A percentile compares a stretch with the other conserved stretches of the same genome.
Evolutionary conservation across 2,888 invertebrate species (phyloP).

Genomic region (Pardosa pseudoannulata): DNA sequence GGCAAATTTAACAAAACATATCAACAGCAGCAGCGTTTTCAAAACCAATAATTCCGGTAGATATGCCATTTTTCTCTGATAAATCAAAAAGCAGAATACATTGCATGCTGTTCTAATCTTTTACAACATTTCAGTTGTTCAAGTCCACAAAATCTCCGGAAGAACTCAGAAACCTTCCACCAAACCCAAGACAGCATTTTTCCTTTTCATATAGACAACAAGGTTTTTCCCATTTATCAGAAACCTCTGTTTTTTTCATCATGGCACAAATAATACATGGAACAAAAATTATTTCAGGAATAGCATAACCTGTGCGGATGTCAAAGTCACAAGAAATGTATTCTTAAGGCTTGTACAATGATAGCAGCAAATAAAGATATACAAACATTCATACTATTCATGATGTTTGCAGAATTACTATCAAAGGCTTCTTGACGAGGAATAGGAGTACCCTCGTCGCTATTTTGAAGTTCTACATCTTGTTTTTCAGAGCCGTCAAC

Average conservation of each 20-base stretch:
- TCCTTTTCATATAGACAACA: too few relatives aligned
- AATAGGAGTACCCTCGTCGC: conserved; percentile 26
- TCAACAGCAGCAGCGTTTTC: too few relatives aligned
- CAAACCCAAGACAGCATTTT: neutral
- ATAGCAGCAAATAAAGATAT: neutral
- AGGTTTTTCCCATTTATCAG: too few relatives aligned
- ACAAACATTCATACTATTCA: neutral
- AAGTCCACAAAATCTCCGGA: too few relatives aligned
- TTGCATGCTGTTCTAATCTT: too few relatives aligned
- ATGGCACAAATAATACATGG: conserved; percentile 38
- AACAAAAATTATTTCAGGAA: conserved; percentile 11
- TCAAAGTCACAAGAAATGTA: conserved; percentile 31
- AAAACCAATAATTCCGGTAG: too few relatives aligned
- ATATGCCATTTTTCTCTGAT: too few relatives aligned
- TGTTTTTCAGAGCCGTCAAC: conserved; percentile 64
- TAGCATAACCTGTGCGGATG: neutral
- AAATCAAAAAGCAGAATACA: too few relatives aligned
- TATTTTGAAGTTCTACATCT: conserved; percentile 48
- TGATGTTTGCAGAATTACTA: conserved; percentile 5
- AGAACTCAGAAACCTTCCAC: neutral
- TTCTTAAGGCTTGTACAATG: conserved; percentile 21
- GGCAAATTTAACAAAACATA: too few relatives aligned
- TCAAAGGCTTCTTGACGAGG: conserved; percentile 34
- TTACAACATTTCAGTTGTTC: too few relatives aligned
- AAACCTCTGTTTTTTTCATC: neutral